A percentile compares a stretch with the other conserved stretches of the same genome.
Conservation (phyloP, 2,113 vertebrate species). For the Thomomys bottae region DNA sequence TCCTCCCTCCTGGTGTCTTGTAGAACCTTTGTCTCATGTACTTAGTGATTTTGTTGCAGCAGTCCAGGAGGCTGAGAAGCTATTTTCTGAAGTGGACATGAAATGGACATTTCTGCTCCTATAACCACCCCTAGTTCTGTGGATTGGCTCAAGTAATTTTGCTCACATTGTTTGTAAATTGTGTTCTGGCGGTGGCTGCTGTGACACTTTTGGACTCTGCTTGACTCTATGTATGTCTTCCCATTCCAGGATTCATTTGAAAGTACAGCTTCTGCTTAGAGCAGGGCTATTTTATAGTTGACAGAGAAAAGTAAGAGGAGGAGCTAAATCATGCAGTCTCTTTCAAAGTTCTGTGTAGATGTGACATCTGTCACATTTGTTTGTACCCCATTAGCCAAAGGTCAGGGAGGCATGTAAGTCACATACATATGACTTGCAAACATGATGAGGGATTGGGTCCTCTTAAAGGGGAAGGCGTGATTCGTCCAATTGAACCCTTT, state of each 20-base stretch:
- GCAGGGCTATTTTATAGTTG: neutral
- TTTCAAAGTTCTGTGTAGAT: neutral
- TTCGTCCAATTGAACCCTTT: neutral
- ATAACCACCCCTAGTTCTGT: neutral
- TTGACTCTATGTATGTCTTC: neutral
- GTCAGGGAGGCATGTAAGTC: neutral
- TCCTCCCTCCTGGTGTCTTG: neutral
- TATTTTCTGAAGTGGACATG: conserved; percentile 33
- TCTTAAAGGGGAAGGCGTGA: neutral
- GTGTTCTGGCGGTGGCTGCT: neutral
- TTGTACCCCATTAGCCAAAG: neutral
- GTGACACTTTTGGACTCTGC: neutral
- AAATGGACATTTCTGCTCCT: neutral
- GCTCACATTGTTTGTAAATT: neutral
- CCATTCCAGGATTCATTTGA: neutral
- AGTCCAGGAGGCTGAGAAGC: neutral
- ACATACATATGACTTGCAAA: neutral
- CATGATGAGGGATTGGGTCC: neutral
- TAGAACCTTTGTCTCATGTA: neutral
- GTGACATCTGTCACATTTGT: neutral
- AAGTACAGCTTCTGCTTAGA: neutral
- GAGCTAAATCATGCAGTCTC: neutral
- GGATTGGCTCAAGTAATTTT: neutral
- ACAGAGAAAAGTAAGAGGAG: neutral
- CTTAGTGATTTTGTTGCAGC: neutral